phyloP scores from a whole-genome alignment of 2,797 vertebrate genomes.

The Melopsittacus undulatus region DNA sequence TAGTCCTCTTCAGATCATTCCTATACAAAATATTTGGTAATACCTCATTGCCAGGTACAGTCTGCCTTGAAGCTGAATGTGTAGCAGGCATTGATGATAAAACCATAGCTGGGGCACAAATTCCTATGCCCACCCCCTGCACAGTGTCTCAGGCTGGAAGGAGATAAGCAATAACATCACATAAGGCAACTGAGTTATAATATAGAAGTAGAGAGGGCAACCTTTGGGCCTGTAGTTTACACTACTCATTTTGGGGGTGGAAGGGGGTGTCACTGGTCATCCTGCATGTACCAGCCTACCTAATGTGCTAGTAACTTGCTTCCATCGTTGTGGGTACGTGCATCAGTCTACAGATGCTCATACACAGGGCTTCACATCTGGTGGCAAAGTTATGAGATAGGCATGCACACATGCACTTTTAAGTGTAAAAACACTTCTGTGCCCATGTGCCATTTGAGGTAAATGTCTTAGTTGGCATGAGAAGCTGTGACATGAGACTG shows the following conservation, averaged over 20 bases:
- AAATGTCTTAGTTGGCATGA: background rate
- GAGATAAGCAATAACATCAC: background rate
- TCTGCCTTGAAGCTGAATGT: background rate
- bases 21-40: background rate
- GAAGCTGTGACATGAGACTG: background rate
- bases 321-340: background rate
- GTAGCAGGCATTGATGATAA: background rate
- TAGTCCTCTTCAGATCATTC: background rate
- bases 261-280: accelerated
- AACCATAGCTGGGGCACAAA: accelerated
- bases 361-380: background rate
- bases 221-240: background rate
- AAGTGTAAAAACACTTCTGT: accelerated
- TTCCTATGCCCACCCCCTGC: background rate
- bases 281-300: no score
- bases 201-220: accelerated
- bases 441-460: accelerated
- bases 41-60: background rate
- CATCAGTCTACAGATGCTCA: accelerated
- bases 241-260: accelerated
- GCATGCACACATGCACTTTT: accelerated
- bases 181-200: background rate
- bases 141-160: background rate
- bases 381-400: background rate
- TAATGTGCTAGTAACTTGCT: background rate